phyloP scores from a whole-genome alignment of 2,888 invertebrate species.

The Hetaerina titia region DNA sequence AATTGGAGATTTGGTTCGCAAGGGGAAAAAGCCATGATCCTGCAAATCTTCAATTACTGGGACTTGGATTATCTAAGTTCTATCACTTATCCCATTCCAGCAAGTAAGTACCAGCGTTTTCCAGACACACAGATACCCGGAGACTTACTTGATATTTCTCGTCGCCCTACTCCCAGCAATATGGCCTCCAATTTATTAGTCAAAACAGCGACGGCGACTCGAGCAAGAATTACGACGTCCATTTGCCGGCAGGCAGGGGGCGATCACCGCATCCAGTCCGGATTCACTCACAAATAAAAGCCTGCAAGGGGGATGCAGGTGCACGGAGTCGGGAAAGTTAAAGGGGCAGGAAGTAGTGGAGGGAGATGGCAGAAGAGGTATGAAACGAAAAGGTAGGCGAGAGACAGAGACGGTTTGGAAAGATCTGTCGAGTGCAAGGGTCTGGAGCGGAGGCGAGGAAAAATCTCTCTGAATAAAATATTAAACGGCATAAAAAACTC shows the following conservation, averaged over 20 bases:
- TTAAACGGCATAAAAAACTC: too few relatives aligned
- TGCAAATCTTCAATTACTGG: too few relatives aligned
- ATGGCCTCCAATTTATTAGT: not conserved
- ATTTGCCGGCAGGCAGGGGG: not conserved
- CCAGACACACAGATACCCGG: not conserved
- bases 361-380: not conserved
- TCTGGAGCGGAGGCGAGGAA: too few relatives aligned
- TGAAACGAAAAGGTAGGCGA: not conserved
- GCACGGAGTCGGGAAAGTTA: not conserved
- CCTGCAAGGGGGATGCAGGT: not conserved
- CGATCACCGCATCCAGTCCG: not conserved
- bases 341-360: not conserved
- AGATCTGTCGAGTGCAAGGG: too few relatives aligned
- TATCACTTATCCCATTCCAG: not conserved
- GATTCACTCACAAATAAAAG: not conserved
- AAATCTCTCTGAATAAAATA: too few relatives aligned
- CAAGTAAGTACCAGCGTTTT: not conserved
- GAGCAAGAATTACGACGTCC: not conserved
- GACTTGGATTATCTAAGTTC: too few relatives aligned
- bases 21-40: too few relatives aligned
- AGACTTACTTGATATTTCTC: not conserved
- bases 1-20: too few relatives aligned
- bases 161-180: not conserved
- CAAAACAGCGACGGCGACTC: not conserved
- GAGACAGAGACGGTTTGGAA: too few relatives aligned